Evolutionary conservation across 53 echinoderm and acorn worm species (phyloP).

Genomic region (Pentamera pediparva): DNA sequence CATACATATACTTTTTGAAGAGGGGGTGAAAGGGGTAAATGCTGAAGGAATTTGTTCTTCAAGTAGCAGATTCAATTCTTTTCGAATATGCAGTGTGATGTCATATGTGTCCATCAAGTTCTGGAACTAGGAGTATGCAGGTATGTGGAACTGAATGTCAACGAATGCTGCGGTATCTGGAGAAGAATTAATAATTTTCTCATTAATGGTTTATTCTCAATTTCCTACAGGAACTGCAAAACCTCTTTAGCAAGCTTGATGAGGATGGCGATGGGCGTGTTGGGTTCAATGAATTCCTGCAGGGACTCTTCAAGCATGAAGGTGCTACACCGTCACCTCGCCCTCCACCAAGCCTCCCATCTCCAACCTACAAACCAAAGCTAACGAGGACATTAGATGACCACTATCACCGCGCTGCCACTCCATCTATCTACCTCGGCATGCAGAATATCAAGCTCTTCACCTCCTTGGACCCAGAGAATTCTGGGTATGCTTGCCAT

Average conservation of each 20-base stretch:
- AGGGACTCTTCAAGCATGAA: constrained; percentile 80
- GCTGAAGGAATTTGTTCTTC: too few relatives aligned
- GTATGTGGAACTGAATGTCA: background rate
- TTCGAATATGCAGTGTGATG: background rate
- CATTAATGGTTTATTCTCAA: background rate
- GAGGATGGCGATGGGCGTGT: constrained; percentile 75
- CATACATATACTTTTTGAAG: too few relatives aligned
- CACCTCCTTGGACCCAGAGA: constrained; percentile 65
- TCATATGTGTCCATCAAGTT: too few relatives aligned
- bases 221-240: constrained; percentile 62
- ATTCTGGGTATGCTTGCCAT: constrained; percentile 61
- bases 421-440: constrained; percentile 52
- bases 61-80: background rate
- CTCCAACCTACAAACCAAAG: constrained; percentile 72
- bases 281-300: constrained; percentile 90
- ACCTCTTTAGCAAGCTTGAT: constrained; percentile 84
- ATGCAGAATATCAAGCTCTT: constrained; percentile 48
- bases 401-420: constrained; percentile 66
- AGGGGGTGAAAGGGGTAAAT: too few relatives aligned
- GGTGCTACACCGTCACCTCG: constrained; percentile 49
- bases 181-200: background rate
- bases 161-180: background rate
- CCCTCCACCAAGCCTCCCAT: constrained; percentile 36
- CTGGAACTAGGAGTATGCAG: too few relatives aligned
- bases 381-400: constrained; percentile 77